Percentiles rank a stretch among this genome's conserved stretches.
Conservation (phyloP, 2,888 invertebrate species). For the Tipula confusa region DNA sequence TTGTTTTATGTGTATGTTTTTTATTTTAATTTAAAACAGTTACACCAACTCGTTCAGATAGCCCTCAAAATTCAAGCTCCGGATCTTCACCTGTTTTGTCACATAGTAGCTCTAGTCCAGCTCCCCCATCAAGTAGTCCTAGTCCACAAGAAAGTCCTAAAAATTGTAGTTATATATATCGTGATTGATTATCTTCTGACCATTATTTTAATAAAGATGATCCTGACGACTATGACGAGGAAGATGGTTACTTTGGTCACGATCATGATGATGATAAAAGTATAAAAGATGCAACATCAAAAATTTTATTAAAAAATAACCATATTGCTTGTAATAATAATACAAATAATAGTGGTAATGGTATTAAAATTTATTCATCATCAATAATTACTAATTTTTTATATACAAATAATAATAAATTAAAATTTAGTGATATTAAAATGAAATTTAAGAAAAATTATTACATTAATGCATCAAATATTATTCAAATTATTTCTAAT, state of each 20-base stretch:
- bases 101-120: conserved; percentile 52
- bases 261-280: neutral
- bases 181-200: conserved; percentile 49
- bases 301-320: conserved; percentile 20
- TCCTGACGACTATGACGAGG: neutral
- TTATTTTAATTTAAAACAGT: conserved; percentile 39
- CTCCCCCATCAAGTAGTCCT: conserved; percentile 51
- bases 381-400: conserved; percentile 14
- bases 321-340: neutral
- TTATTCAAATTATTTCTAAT: neutral
- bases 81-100: conserved; percentile 52
- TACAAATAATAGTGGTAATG: neutral
- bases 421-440: conserved; percentile 26
- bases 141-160: conserved; percentile 52
- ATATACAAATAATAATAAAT: conserved; percentile 28
- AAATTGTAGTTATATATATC: conserved; percentile 52
- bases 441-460: conserved; percentile 27
- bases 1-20: conserved; percentile 16
- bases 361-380: neutral
- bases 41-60: conserved; percentile 52
- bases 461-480: neutral
- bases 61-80: conserved; percentile 51
- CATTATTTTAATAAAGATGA: neutral
- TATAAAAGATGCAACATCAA: conserved; percentile 16
- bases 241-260: neutral